These are phyloP conservation scores for Labeo calbasu DNA, from an alignment of 2,797 vertebrate species.

Conservation along the genomic window DNA sequence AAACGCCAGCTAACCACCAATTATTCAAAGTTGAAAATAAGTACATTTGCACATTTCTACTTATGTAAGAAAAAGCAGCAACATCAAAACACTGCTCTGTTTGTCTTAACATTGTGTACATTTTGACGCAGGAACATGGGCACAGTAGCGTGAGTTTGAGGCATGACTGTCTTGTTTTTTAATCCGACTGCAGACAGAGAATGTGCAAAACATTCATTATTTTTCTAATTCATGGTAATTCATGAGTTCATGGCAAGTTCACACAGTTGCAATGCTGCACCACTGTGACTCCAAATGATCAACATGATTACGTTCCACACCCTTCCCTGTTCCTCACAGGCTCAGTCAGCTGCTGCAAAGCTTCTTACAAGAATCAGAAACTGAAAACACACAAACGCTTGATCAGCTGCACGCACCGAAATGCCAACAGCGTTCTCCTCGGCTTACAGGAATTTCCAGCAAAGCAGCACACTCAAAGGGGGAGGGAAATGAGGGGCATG, in stretches of 20 bases:
- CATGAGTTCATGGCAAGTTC: neutral
- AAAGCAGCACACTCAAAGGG: conserved; percentile 6
- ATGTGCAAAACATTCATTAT: neutral
- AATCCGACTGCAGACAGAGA: neutral
- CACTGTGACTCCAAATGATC: neutral
- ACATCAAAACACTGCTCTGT: neutral
- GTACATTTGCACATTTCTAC: neutral
- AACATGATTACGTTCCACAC: neutral
- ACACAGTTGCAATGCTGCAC: neutral
- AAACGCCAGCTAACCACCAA: neutral
- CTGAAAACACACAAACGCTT: conserved; percentile 21
- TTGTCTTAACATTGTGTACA: neutral
- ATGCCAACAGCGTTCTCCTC: conserved; percentile 19
- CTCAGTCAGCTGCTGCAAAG: conserved; percentile 16
- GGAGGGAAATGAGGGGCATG: conserved; percentile 6
- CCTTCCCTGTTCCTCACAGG: neutral
- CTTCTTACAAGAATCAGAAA: conserved; percentile 44
- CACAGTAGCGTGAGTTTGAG: neutral
- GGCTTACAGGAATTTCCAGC: conserved; percentile 30
- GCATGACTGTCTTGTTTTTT: neutral
- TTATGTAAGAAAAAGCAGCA: neutral
- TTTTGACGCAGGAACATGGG: neutral
- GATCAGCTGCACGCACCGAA: conserved; percentile 4
- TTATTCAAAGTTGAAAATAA: neutral
- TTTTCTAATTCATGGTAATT: neutral